Conservation (phyloP, 2,797 vertebrate species). For the Gallinago nigripennis region DNA sequence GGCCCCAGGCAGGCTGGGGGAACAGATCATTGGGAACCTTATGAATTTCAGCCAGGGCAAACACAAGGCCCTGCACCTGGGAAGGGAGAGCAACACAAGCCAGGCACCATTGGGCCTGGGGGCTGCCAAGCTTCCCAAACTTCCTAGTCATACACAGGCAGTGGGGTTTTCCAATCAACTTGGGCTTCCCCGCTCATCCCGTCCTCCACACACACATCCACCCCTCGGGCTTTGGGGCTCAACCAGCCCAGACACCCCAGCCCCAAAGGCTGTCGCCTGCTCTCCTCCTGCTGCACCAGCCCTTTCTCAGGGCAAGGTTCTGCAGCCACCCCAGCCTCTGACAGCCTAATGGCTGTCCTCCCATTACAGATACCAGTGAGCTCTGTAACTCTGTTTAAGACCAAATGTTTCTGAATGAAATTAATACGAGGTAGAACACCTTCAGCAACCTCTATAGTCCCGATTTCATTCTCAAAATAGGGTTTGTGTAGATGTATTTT, state of each 20-base stretch:
- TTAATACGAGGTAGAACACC: neutral
- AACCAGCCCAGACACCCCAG: neutral
- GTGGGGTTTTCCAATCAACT: neutral
- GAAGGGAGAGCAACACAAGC: neutral
- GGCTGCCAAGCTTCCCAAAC: neutral
- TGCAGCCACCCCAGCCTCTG: neutral
- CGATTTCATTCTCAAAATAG: neutral
- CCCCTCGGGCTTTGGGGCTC: neutral
- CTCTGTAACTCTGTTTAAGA: neutral
- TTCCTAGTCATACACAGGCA: neutral
- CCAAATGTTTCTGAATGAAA: neutral
- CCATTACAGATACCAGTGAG: neutral
- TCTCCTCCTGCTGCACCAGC: neutral
- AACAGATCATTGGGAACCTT: accelerated
- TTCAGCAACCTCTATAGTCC: neutral
- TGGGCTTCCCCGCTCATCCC: neutral
- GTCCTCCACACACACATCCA: accelerated
- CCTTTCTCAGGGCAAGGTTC: neutral
- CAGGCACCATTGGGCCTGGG: neutral
- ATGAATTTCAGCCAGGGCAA: neutral
- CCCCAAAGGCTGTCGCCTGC: neutral
- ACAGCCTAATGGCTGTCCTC: neutral
- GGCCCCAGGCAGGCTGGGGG: neutral
- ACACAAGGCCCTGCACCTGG: neutral
- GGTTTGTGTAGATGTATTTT: neutral